phyloP scores from a whole-genome alignment of 2,113 vertebrate genomes.

The Marcusenius ussheri region DNA sequence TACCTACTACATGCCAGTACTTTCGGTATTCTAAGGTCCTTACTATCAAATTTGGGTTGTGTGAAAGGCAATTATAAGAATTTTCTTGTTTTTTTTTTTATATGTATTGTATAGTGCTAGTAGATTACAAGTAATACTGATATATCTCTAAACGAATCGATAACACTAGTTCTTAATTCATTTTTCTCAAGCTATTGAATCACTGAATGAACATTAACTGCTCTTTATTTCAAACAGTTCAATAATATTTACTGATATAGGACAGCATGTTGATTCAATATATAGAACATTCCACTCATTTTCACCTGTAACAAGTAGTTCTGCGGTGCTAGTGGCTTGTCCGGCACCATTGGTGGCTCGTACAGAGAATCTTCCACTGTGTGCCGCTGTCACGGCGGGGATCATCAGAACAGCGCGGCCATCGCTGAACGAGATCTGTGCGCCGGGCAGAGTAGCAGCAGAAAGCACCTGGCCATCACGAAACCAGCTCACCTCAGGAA shows the following conservation, averaged over 20 bases:
- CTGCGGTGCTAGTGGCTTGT: constrained; percentile 76
- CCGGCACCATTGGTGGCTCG: constrained; percentile 81
- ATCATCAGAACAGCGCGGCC: constrained; percentile 95
- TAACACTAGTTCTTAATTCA: neutral
- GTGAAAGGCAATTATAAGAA: neutral
- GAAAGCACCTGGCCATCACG: constrained; percentile 98
- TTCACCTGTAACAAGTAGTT: constrained; percentile 24
- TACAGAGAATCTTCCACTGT: constrained; percentile 71
- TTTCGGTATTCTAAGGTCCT: too few relatives aligned
- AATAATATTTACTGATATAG: neutral
- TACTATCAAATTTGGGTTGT: neutral
- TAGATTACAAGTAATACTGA: neutral
- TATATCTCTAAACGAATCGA: neutral
- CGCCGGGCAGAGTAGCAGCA: constrained; percentile 81
- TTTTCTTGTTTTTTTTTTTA: neutral
- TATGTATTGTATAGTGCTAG: too few relatives aligned
- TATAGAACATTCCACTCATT: neutral
- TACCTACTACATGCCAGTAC: too few relatives aligned
- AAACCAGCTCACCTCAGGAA: constrained; percentile 99
- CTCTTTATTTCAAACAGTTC: neutral
- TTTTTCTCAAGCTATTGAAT: neutral
- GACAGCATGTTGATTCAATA: neutral
- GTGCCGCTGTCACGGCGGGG: constrained; percentile 79
- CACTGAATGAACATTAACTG: neutral
- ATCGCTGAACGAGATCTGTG: constrained; percentile 97